phyloP scores from a whole-genome alignment of 2,797 vertebrate genomes.

The Hypotaenidia philippensis region DNA sequence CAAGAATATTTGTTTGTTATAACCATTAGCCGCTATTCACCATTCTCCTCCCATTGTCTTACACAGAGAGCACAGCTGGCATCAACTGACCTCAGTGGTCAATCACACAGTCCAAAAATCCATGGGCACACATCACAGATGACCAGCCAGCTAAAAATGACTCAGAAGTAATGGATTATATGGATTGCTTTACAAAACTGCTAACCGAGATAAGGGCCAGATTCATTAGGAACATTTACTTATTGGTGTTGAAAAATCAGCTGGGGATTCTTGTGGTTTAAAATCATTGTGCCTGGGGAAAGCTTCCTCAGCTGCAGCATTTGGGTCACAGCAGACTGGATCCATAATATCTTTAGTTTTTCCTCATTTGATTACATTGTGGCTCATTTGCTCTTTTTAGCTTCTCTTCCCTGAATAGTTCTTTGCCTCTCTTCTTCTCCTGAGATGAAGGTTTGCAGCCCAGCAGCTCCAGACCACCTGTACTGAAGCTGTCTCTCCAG shows the following conservation, averaged over 20 bases:
- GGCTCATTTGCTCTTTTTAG: not conserved
- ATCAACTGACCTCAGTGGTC: not conserved
- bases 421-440: not conserved
- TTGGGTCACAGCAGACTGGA: not conserved
- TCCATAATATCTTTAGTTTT: not conserved
- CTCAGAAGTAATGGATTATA: not conserved
- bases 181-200: not conserved
- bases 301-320: not conserved
- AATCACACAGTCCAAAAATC: not conserved
- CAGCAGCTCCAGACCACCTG: not conserved
- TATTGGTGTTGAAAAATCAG: not conserved
- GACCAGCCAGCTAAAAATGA: not conserved
- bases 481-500: not conserved
- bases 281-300: not conserved
- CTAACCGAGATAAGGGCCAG: not conserved
- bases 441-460: not conserved
- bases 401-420: not conserved
- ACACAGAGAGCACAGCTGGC: fast-evolving
- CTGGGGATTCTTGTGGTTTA: not conserved
- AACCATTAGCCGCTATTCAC: not conserved
- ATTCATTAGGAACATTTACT: not conserved
- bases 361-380: not conserved
- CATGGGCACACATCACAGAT: not conserved
- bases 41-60: not conserved
- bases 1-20: not conserved